Conservation (phyloP, 2,113 vertebrate species). For the Myocastor coypus region DNA sequence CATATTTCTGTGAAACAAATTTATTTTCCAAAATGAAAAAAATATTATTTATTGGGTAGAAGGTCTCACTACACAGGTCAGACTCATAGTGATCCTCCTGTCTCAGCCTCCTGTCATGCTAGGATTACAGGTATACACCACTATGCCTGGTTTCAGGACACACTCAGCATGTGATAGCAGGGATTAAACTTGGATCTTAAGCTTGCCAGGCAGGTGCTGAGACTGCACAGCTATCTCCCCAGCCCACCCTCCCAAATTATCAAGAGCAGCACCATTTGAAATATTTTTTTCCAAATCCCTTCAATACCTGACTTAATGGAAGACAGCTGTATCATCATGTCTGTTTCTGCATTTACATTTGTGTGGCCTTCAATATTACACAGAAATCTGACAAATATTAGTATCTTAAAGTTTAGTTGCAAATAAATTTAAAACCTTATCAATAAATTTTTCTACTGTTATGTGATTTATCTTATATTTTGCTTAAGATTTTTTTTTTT, state of each 20-base stretch:
- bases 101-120: too few species aligned
- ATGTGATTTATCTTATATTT: neutral
- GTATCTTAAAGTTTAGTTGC: slow-evolving; percentile 7
- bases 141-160: too few species aligned
- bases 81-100: too few species aligned
- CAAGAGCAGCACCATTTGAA: neutral
- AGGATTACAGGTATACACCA: too few species aligned
- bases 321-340: neutral
- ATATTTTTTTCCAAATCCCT: slow-evolving; percentile 45
- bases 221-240: too few species aligned
- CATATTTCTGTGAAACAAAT: slow-evolving; percentile 53
- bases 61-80: too few species aligned
- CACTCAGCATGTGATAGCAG: too few species aligned
- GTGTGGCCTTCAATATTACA: neutral
- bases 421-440: neutral
- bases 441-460: neutral
- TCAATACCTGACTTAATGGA: slow-evolving; percentile 42
- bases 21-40: slow-evolving; percentile 48
- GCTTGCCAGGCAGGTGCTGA: too few species aligned
- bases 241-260: neutral
- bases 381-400: neutral
- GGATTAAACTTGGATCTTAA: too few species aligned
- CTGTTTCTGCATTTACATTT: slow-evolving; percentile 36
- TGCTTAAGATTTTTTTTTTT: neutral
- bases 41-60: neutral